phyloP scores from a whole-genome alignment of 2,888 invertebrate genomes.

The Seira musarum region DNA sequence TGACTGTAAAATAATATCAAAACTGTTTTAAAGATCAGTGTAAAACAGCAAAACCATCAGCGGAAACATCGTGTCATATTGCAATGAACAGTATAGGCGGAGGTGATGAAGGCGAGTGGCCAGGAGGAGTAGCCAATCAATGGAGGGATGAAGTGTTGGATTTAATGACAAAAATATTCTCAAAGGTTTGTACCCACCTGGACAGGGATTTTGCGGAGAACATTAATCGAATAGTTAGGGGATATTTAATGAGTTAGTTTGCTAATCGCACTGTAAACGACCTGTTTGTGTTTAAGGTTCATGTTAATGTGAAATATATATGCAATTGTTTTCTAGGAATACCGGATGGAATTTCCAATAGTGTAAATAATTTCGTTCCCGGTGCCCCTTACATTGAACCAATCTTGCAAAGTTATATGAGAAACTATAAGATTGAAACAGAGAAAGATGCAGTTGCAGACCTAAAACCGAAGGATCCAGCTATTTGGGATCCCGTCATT shows the following conservation, averaged over 20 bases:
- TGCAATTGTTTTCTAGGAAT: constrained; percentile 17
- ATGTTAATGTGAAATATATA: not conserved
- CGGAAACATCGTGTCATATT: constrained; percentile 28
- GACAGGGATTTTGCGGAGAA: constrained; percentile 16
- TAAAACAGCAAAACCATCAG: constrained; percentile 8
- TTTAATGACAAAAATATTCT: constrained; percentile 38
- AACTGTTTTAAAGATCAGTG: constrained; percentile 35
- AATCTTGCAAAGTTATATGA: no score
- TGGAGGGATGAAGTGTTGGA: constrained; percentile 48
- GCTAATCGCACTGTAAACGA: not conserved
- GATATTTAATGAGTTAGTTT: constrained; percentile 46
- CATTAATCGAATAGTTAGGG: constrained; percentile 45
- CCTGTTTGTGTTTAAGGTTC: not conserved
- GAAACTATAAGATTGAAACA: constrained; percentile 27
- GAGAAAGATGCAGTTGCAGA: not conserved
- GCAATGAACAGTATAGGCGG: not conserved
- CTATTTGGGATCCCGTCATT: constrained; percentile 35
- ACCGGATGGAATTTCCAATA: not conserved
- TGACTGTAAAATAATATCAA: no score
- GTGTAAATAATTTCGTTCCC: no score
- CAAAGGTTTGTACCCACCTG: constrained; percentile 37
- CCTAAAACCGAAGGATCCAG: not conserved
- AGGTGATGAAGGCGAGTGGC: constrained; percentile 24
- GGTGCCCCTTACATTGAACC: no score
- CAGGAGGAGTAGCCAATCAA: not conserved